A percentile compares a stretch with the other conserved stretches of the same genome.
phyloP scores from a whole-genome alignment of 2,797 vertebrate species.

The Enteromius viviparus region DNA sequence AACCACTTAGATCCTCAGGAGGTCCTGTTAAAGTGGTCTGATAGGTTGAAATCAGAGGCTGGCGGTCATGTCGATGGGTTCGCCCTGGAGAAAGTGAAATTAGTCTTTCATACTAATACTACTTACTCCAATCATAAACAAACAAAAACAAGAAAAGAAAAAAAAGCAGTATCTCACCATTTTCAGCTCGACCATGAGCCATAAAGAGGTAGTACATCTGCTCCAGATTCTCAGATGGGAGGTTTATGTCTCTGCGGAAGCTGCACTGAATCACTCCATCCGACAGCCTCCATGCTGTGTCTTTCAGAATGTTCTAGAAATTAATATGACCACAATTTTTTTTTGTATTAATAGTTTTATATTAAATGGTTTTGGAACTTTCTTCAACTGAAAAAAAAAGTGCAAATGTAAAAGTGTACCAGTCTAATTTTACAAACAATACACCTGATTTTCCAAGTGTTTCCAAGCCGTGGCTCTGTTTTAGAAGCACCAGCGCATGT shows the following conservation, averaged over 20 bases:
- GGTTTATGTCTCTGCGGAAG: conserved; percentile 77
- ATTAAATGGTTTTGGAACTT: no score
- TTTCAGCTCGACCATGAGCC: conserved; percentile 77
- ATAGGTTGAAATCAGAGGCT: conserved; percentile 81
- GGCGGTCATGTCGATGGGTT: conserved; percentile 77
- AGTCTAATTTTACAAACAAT: neutral
- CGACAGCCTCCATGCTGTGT: conserved; percentile 77
- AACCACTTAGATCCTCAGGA: conserved; percentile 77
- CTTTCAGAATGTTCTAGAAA: conserved; percentile 76
- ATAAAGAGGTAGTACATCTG: conserved; percentile 85
- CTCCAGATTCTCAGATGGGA: conserved; percentile 70
- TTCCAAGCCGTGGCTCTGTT: neutral
- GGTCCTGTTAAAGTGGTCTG: conserved; percentile 70
- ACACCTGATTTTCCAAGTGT: neutral
- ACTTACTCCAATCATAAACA: no score
- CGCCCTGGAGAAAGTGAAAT: conserved; percentile 63
- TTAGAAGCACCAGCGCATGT: neutral
- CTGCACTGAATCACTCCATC: conserved; percentile 85
- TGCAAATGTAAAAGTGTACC: neutral
- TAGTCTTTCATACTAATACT: neutral
- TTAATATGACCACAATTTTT: neutral
- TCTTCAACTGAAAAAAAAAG: neutral
- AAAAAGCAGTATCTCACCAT: conserved; percentile 71
- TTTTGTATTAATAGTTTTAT: neutral
- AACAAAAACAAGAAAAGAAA: no score